Evolutionary conservation across 2,888 invertebrate species (phyloP), one percentile per base, ranked within the genome.

Genomic region (Pedicia rivosa): DNA sequence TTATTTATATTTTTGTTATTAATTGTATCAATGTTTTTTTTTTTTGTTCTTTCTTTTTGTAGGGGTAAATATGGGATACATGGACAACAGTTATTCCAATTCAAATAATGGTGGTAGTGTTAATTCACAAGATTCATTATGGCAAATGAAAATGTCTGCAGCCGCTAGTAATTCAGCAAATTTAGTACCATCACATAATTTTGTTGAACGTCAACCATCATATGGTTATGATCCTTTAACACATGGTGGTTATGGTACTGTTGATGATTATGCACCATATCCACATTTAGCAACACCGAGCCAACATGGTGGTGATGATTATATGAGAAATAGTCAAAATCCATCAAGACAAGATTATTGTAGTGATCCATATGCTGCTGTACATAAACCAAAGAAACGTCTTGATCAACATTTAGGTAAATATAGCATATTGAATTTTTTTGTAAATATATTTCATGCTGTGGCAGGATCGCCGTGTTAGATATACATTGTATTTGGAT

Each of bases 101-200:
- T 88, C 87, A 41, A 88, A 88, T 65, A 87, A 88, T 59, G 88
- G 88, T n/a, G 90, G 90, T 47, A 88, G 88, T 50, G 88, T 90
- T 40, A 88, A 91, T 65, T 90, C 88, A 4, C 90, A 90, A 61
- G 88, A 90, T 59, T 90, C 90, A 26, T 64, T 91, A 51, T 88
- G 91, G 90, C 88, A 88, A 63, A 80, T 88, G 72, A 90, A 90
- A 63, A 81, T 81, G 72, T 81, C 80, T 2, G 81, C 79, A n/a
- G 69, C 71, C 8, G 68, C 71, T 9, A 77, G 74, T 50, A 72
- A 72, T 47, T 74, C 74, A 36, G 74, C 72, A 37, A 74, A 72
- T 53, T 63, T 67, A 42, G 54, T 68, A 43, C 67, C 67, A 40
- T 66, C 70, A 40, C 67, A 68, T 45, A 65, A 70, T 53, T 69